Percentiles rank a stretch among this genome's conserved stretches.
Conservation (phyloP, 2,113 vertebrate species). For the Brachyistius frenatus region DNA sequence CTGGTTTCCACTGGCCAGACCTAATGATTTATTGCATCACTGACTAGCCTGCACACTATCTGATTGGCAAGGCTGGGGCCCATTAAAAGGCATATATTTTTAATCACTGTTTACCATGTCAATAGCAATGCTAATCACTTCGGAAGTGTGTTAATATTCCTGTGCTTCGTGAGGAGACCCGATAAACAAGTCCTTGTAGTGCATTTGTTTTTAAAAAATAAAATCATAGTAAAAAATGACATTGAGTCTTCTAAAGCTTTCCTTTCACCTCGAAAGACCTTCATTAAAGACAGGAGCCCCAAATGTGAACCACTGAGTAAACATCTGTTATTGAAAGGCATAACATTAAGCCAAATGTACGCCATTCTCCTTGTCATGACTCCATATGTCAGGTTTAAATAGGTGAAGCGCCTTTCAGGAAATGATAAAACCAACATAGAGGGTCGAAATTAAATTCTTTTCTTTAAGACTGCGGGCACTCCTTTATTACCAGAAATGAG, state of each 20-base stretch:
- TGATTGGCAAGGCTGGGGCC: constrained; percentile 67
- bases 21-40: constrained; percentile 75
- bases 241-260: constrained; percentile 41
- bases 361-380: constrained; percentile 32
- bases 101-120: constrained; percentile 71
- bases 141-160: constrained; percentile 38
- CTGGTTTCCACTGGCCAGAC: constrained; percentile 68
- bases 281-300: constrained; percentile 57
- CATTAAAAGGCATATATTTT: constrained; percentile 71
- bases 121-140: constrained; percentile 67
- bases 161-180: constrained; percentile 4
- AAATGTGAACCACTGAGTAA: constrained; percentile 55
- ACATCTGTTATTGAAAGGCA: constrained; percentile 66
- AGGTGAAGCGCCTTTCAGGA: constrained; percentile 45
- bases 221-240: constrained; percentile 49
- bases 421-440: constrained; percentile 62
- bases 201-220: background rate
- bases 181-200: constrained; percentile 38
- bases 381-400: constrained; percentile 54
- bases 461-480: constrained; percentile 43
- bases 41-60: constrained; percentile 65
- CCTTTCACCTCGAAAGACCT: constrained; percentile 70
- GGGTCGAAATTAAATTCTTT: constrained; percentile 52
- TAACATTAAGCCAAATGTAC: constrained; percentile 59
- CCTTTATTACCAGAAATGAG: constrained; percentile 36